Percentiles rank a stretch among this genome's conserved stretches.
phyloP scores from a whole-genome alignment of 2,888 invertebrate genomes.

The Ichneumoninae sp. region DNA sequence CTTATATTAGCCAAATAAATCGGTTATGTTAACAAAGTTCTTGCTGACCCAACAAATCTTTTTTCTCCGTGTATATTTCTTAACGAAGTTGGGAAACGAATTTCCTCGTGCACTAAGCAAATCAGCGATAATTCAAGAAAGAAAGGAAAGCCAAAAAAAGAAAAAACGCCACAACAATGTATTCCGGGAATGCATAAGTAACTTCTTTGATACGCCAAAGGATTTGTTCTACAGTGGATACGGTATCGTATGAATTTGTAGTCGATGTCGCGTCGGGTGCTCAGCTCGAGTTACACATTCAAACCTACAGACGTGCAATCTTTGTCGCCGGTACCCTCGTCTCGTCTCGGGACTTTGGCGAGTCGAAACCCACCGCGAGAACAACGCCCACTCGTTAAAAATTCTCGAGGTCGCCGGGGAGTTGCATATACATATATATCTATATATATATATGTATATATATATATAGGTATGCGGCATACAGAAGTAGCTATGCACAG shows the following conservation, averaged over 20 bases:
- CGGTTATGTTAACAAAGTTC: no score
- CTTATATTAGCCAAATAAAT: no score
- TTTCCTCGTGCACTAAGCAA: background rate
- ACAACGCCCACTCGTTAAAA: conserved; percentile 64
- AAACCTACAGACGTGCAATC: conserved; percentile 11
- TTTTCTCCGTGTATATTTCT: no score
- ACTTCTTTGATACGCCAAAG: conserved; percentile 8
- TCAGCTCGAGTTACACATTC: conserved; percentile 24
- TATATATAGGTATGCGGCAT: conserved; percentile 11
- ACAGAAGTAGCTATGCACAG: conserved; percentile 17
- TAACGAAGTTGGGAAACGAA: no score
- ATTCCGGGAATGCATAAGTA: background rate
- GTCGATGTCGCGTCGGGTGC: conserved; percentile 27
- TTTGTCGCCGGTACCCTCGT: conserved; percentile 43
- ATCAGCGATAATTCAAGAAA: background rate
- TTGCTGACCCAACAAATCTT: no score
- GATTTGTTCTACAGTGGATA: background rate
- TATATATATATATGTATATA: background rate
- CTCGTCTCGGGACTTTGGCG: conserved; percentile 42
- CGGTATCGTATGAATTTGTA: conserved; percentile 26
- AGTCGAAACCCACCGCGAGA: conserved; percentile 50
- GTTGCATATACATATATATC: conserved; percentile 19
- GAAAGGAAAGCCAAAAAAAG: background rate
- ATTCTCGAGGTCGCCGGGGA: conserved; percentile 55
- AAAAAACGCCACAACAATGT: background rate